Evolutionary conservation across 2,888 invertebrate species (phyloP), one percentile per base, ranked within the genome.

Genomic region (Trichogramma evanescens): DNA sequence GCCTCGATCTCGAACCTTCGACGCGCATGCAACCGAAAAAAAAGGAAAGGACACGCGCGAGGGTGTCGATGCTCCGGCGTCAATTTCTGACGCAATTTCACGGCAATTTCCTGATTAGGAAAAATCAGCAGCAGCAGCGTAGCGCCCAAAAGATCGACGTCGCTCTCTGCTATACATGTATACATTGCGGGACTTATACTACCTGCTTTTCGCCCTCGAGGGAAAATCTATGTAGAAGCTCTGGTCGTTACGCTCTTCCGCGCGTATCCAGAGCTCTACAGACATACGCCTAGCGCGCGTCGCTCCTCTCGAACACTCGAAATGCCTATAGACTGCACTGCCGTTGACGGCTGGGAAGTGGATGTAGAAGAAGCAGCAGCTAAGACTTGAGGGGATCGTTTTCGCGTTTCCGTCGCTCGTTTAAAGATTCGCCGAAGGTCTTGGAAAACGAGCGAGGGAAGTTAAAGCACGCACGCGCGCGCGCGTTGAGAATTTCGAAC

Each of bases 51-150:
- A 26, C 26, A 26, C 26, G 26, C 26, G 26, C 26, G 46, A 26
- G 56, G 41, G 51, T 59, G 49, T 43, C 59, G 60, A 62, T 50
- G 65, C 61, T 57, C 59, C 64, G 58, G 66, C 68, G 59, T 67
- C 73, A 71, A 73, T 74, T 73, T 72, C 70, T 70, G 66, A 62
- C 26, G 70, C 71, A 74, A 74, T 74, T 74, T 74, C 74, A 71
- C 71, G 73, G 66, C 71, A 74, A 74, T 74, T 74, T 74, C 73
- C 74, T 69, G 69, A 70, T 70, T 66, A 60, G 60, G 60, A 59
- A 59, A 62, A 50, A 62, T 62, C 56, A 42, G 13, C 9, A 4
- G 38, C 50, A 26, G 43, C 45, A 50, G 50, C 38, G 48, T 46
- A n/a, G 55, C 50, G 41, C 10, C 38, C 7, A 56, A 57, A 55